Evolutionary conservation across 1,140 invertebrate genomes (phyloP), one percentile per base, ranked within the genome.

Genomic region (Bacillus rossius): DNA sequence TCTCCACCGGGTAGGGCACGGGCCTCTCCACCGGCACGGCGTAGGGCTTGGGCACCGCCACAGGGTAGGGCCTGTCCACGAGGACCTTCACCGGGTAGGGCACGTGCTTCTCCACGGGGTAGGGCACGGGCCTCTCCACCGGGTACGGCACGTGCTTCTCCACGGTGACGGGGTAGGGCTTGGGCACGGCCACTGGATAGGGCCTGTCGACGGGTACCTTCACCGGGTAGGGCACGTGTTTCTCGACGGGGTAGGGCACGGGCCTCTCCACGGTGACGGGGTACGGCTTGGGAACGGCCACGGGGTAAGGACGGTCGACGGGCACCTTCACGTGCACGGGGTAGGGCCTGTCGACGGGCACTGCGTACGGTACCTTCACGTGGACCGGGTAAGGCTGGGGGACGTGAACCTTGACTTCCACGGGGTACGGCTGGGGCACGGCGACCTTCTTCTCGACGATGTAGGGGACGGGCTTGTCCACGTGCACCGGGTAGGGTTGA

Each of bases 201-300:
- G 78, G 55, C 17, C 71, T 64, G 38, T 72, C 68, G 42, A 84
- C 78, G 8, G 75, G 75, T 23, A 82, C 80, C 69, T 82, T 81
- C 1, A 83, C 80, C 29, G 81, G 78, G 59, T 78, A 76, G 1
- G 78, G 79, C 17, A 83, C 72, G 61, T 78, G 72, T 70, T 87
- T 88, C 66, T 88, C 86, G 0, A 89, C 85, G 29, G 85, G 83
- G 53, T 84, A 82, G 1, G 86, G 86, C 2, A 69, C 61, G 16
- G 48, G 45, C 49, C 25, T 45, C 29, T 51, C 59, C 0, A 48
- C 38, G 13, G 34, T 22, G 19, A 52, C 26, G 13, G 53, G 22
- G 20, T 54, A 41, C 3, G 57, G 51, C 38, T 59, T 59, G 25
- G 55, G 55, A 1, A 59, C 51, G 42, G 64, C 65, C 20, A 70